Evolutionary conservation across 2,888 invertebrate genomes (phyloP).

Genomic region (Hirudinaria manillensis): DNA sequence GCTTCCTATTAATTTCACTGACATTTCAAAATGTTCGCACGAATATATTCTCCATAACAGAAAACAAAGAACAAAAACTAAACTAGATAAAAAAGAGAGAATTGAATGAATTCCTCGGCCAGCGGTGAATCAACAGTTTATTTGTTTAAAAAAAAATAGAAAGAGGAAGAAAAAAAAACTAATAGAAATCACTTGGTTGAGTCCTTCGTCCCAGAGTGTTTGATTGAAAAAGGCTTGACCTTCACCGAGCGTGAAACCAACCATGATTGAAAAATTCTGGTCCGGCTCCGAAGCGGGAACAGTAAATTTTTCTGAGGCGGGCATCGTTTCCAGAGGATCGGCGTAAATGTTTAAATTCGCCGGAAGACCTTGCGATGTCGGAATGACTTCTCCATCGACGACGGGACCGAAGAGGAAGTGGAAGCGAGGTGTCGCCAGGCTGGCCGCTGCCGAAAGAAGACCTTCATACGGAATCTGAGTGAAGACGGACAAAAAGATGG

Average conservation of each 20-base stretch:
- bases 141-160: too few species aligned
- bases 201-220: not conserved
- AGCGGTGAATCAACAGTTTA: not conserved
- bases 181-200: slow-evolving; percentile 14
- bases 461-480: slow-evolving; percentile 10
- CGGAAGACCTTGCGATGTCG: not conserved
- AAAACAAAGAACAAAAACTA: too few species aligned
- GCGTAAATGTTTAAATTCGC: not conserved
- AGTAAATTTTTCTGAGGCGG: not conserved
- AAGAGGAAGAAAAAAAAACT: too few species aligned
- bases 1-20: slow-evolving; percentile 62
- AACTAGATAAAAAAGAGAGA: not conserved
- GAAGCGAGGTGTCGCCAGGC: not conserved
- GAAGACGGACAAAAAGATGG: too few species aligned
- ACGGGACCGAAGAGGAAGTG: slow-evolving; percentile 14
- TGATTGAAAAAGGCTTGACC: slow-evolving; percentile 20
- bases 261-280: slow-evolving; percentile 26
- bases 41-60: too few species aligned
- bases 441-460: not conserved
- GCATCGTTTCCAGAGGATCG: not conserved
- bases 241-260: slow-evolving; percentile 25
- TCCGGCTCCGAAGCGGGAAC: not conserved
- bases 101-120: not conserved
- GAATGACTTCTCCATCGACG: slow-evolving; percentile 11
- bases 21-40: slow-evolving; percentile 54